A percentile compares a stretch with the other conserved stretches of the same genome.
These are phyloP conservation scores for Lateolabrax maculatus DNA, from an alignment of 2,797 vertebrate species.

Conservation along the genomic window DNA sequence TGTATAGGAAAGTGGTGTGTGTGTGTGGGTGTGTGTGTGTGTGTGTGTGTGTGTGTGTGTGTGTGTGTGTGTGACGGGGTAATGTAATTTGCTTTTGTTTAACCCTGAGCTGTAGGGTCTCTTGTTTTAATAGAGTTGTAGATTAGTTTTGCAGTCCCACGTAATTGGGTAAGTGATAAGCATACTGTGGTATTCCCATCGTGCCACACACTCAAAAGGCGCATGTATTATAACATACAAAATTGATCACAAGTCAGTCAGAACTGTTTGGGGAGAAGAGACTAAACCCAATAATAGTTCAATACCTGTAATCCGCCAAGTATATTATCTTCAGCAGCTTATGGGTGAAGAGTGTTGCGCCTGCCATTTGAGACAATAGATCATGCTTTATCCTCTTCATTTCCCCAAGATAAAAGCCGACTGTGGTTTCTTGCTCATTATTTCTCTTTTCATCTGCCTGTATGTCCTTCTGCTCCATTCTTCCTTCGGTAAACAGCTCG, in stretches of 20 bases:
- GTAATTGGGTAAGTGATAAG: constrained; percentile 87
- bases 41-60: constrained; percentile 24
- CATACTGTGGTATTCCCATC: constrained; percentile 73
- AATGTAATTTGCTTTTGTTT: constrained; percentile 87
- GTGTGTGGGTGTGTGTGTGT: constrained; percentile 33
- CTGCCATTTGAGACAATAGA: constrained; percentile 40
- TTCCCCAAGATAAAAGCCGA: constrained; percentile 35
- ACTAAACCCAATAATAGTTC: constrained; percentile 30
- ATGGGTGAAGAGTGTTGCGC: constrained; percentile 35
- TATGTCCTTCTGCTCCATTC: constrained; percentile 4
- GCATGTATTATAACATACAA: neutral
- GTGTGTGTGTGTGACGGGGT: constrained; percentile 49
- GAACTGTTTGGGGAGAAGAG: constrained; percentile 13
- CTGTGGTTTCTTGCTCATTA: constrained; percentile 36
- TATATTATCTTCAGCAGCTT: constrained; percentile 32
- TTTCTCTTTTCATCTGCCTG: constrained; percentile 17
- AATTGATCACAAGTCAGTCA: constrained; percentile 6
- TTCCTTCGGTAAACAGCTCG: constrained; percentile 20
- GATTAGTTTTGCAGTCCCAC: constrained; percentile 85
- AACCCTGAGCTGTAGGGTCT: constrained; percentile 83
- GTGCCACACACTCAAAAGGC: constrained; percentile 12
- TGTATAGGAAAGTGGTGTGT: constrained; percentile 37
- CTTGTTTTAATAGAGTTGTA: constrained; percentile 86
- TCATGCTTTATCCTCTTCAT: constrained; percentile 40
- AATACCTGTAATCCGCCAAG: constrained; percentile 29